These are phyloP conservation scores for Nebria salina DNA, from an alignment of 2,888 invertebrate species.

Conservation along the genomic window DNA sequence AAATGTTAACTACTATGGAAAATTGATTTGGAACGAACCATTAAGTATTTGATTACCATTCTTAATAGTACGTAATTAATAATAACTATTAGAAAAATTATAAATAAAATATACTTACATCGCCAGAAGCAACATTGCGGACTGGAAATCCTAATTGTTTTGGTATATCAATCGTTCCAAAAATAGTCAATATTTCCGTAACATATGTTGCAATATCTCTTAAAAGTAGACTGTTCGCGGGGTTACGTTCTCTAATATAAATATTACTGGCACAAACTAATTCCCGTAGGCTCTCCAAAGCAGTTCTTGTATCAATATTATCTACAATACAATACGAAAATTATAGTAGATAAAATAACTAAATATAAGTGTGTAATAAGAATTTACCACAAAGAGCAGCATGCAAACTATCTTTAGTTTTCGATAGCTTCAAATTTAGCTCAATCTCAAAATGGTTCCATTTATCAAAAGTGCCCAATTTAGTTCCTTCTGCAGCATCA, in stretches of 20 bases:
- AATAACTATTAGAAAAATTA: background rate
- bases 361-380: background rate
- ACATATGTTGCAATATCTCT: slow-evolving; percentile 84
- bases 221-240: slow-evolving; percentile 72
- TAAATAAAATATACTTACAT: slow-evolving; percentile 61
- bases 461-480: slow-evolving; percentile 72
- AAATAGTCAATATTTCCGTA: slow-evolving; percentile 79
- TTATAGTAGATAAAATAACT: slow-evolving; percentile 17
- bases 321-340: slow-evolving; percentile 66
- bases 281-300: slow-evolving; percentile 84
- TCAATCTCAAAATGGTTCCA: slow-evolving; percentile 78
- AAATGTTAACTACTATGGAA: slow-evolving; percentile 17
- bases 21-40: too few species aligned
- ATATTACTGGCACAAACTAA: slow-evolving; percentile 87
- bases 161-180: slow-evolving; percentile 77
- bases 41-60: too few species aligned
- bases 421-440: slow-evolving; percentile 73
- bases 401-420: slow-evolving; percentile 76
- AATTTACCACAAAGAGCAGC: slow-evolving; percentile 83
- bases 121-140: slow-evolving; percentile 54
- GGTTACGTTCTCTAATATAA: slow-evolving; percentile 76
- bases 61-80: too few species aligned
- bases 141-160: slow-evolving; percentile 80
- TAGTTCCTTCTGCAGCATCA: slow-evolving; percentile 59
- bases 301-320: slow-evolving; percentile 93